Evolutionary conservation across 2,113 vertebrate genomes (phyloP), one percentile per base, ranked within the genome.

Genomic region (Osmerus eperlanus): DNA sequence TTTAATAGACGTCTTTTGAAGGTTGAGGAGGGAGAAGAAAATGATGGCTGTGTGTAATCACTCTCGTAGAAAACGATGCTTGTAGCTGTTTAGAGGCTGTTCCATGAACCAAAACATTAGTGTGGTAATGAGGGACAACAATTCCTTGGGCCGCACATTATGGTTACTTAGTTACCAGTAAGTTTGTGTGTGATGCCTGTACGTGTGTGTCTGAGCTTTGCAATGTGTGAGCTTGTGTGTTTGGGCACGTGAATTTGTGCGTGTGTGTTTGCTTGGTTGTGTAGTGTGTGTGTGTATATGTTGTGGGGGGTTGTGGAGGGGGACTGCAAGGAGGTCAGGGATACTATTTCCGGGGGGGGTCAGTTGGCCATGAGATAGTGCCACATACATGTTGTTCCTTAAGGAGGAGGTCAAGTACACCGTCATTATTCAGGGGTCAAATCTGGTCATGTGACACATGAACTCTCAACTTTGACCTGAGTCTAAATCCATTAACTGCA

Each of bases 31-130:
- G n/a, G 23, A 23, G 70, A 63, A 18, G 55, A 66, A 64, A 54
- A 78, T 54, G 72, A 23, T 41, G 29, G 67, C 73, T 67, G 15
- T 51, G 29, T n/a, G 6, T 73, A 73, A 75, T 83, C 32, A 36
- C 32, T 36, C 32, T 36, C 68, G 23, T 62, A 13, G 7, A 69
- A 52, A 71, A 32, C 53, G 58, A 63, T 56, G 55, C 1, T 66
- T 29, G 15, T 36, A 36, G 7, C 23, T 71, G 32, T 72, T 73
- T 62, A 55, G 73, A 41, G 36, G 21, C 19, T 21, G 41, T 54
- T 29, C 62, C 25, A 15, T 63, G 6, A 80, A 77, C 62, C 69
- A 64, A 63, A 68, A 62, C 32, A 54, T 63, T 62, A 41, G 15
- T 65, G 59, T 67, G 59, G 52, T 15, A 68, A 59, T 14, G 13